Evolutionary conservation across 2,888 invertebrate genomes (phyloP).

Genomic region (Eustalomyia histrio): DNA sequence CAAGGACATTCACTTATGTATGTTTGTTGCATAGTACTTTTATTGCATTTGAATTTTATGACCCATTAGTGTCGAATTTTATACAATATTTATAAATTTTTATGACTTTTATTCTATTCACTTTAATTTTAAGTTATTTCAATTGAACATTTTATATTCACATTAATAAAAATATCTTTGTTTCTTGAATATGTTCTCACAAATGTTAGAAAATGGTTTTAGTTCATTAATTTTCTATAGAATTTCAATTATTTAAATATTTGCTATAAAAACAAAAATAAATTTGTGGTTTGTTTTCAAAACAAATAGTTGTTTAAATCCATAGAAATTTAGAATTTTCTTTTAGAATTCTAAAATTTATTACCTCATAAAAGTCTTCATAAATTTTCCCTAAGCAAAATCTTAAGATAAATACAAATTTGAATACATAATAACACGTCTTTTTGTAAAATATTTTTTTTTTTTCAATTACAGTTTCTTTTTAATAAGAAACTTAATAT

Average conservation of each 20-base stretch:
- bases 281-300: slow-evolving; percentile 21
- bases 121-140: neutral
- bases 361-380: slow-evolving; percentile 35
- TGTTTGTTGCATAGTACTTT: slow-evolving; percentile 27
- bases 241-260: slow-evolving; percentile 35
- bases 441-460: neutral
- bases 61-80: slow-evolving; percentile 56
- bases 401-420: neutral
- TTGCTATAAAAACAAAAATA: slow-evolving; percentile 15
- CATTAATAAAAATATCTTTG: too few species aligned
- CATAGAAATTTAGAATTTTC: slow-evolving; percentile 9
- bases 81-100: slow-evolving; percentile 35
- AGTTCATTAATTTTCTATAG: slow-evolving; percentile 48
- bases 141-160: neutral
- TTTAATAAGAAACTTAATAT: neutral
- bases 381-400: slow-evolving; percentile 7
- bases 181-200: slow-evolving; percentile 3
- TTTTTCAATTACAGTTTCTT: neutral
- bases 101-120: slow-evolving; percentile 33
- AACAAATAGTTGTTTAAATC: slow-evolving; percentile 1
- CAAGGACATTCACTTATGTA: slow-evolving; percentile 23
- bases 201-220: slow-evolving; percentile 17
- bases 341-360: slow-evolving; percentile 11
- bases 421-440: neutral
- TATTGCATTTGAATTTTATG: slow-evolving; percentile 51